Conservation (phyloP, 2,888 invertebrate species). For the Erebia ligea region DNA sequence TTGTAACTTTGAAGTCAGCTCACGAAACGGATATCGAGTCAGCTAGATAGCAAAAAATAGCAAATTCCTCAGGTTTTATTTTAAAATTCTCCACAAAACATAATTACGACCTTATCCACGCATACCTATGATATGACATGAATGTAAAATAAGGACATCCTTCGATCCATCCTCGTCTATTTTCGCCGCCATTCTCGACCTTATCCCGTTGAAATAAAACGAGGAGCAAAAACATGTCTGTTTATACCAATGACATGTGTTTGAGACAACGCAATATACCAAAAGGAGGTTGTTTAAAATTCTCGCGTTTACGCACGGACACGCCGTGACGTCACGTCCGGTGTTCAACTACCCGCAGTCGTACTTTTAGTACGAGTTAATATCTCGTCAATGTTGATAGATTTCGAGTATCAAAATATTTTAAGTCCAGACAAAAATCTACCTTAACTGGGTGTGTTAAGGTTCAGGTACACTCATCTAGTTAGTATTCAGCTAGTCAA, state of each 20-base stretch:
- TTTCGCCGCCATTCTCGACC: slow-evolving; percentile 49
- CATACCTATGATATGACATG: slow-evolving; percentile 68
- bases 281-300: slow-evolving; percentile 80
- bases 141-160: slow-evolving; percentile 64
- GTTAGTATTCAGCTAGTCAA: too few relatives aligned
- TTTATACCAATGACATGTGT: slow-evolving; percentile 71
- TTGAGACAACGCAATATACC: slow-evolving; percentile 68
- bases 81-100: slow-evolving; percentile 66
- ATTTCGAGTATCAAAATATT: too few relatives aligned
- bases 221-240: slow-evolving; percentile 51
- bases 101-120: slow-evolving; percentile 68
- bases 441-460: too few relatives aligned
- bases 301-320: slow-evolving; percentile 74
- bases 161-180: slow-evolving; percentile 40
- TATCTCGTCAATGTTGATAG: too few relatives aligned
- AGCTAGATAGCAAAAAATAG: slow-evolving; percentile 15
- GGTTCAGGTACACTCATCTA: too few relatives aligned
- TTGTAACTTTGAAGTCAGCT: not conserved
- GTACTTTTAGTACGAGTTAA: too few relatives aligned
- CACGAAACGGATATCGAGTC: slow-evolving; percentile 18
- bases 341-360: slow-evolving; percentile 55
- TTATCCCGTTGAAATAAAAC: slow-evolving; percentile 54
- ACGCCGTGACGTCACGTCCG: slow-evolving; percentile 76
- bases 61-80: slow-evolving; percentile 22
- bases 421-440: too few relatives aligned